Evolutionary conservation across 1,140 invertebrate species (phyloP).

Genomic region (Drosophila cardini): DNA sequence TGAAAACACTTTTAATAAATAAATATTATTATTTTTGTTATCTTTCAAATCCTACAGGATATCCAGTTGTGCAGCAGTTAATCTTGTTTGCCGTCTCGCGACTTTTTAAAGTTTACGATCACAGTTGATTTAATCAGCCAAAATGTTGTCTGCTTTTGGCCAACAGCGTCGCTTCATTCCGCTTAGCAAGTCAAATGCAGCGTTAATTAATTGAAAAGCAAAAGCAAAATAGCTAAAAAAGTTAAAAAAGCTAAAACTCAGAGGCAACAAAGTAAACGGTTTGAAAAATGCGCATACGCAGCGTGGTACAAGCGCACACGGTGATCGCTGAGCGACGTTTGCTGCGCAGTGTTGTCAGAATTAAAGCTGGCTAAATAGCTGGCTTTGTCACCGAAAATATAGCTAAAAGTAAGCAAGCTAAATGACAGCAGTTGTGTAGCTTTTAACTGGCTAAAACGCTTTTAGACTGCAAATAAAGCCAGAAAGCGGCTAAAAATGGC

Average conservation of each 20-base stretch:
- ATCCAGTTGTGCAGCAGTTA: neutral
- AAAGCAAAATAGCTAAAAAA: neutral
- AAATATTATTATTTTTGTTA: no score
- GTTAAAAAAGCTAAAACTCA: no score
- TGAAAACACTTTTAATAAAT: no score
- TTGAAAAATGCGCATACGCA: conserved; percentile 65
- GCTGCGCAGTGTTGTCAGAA: no score
- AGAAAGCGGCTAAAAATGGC: no score
- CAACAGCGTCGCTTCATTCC: conserved; percentile 10
- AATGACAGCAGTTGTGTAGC: no score
- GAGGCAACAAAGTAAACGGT: conserved; percentile 1
- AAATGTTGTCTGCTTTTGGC: conserved; percentile 3
- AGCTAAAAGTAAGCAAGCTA: no score
- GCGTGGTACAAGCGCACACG: conserved; percentile 49
- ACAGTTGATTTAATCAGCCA: conserved; percentile 48
- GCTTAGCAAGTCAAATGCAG: conserved; percentile 63
- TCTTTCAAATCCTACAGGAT: neutral
- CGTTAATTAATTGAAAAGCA: conserved; percentile 65
- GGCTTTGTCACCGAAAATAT: no score
- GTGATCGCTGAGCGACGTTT: neutral
- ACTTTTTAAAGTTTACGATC: conserved; percentile 11
- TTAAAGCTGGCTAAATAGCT: no score
- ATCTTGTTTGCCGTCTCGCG: neutral
- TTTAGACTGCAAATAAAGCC: no score
- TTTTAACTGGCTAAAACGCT: no score